Evolutionary conservation across 2,888 invertebrate species (phyloP).

Genomic region (Chloromyia formosa): DNA sequence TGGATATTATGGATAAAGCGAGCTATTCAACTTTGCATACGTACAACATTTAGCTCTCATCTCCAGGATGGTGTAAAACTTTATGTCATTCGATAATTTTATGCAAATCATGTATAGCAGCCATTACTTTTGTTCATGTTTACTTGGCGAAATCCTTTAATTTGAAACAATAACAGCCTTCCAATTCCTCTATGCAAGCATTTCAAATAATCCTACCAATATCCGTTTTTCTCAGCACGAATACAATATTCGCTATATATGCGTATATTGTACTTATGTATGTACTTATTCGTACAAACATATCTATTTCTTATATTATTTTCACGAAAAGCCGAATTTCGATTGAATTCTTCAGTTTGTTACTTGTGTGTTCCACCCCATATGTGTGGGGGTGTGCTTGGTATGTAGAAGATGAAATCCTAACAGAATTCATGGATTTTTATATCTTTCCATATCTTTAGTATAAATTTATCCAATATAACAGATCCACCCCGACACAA

Average conservation of each 20-base stretch:
- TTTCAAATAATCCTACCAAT: constrained; percentile 44
- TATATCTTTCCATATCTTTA: constrained; percentile 48
- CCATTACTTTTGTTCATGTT: constrained; percentile 15
- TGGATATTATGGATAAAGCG: no score
- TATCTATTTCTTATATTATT: constrained; percentile 22
- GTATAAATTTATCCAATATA: constrained; percentile 42
- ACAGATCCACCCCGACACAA: constrained; percentile 24
- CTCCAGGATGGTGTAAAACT: neutral
- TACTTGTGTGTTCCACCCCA: constrained; percentile 20
- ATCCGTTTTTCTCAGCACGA: constrained; percentile 23
- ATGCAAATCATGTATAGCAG: constrained; percentile 28
- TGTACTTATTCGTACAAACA: constrained; percentile 19
- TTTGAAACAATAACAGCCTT: constrained; percentile 47
- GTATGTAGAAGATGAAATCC: constrained; percentile 46
- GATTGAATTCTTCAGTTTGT: constrained; percentile 38
- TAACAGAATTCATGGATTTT: constrained; percentile 49
- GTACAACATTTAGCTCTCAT: neutral
- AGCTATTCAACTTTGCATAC: neutral
- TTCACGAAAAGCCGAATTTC: constrained; percentile 9
- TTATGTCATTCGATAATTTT: constrained; percentile 29
- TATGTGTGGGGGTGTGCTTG: constrained; percentile 15
- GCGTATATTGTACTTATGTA: no score
- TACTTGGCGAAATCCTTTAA: constrained; percentile 44
- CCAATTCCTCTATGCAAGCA: constrained; percentile 45
- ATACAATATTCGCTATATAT: constrained; percentile 15